Evolutionary conservation across 2,797 vertebrate species (phyloP).

Genomic region (Linurgus olivaceus): DNA sequence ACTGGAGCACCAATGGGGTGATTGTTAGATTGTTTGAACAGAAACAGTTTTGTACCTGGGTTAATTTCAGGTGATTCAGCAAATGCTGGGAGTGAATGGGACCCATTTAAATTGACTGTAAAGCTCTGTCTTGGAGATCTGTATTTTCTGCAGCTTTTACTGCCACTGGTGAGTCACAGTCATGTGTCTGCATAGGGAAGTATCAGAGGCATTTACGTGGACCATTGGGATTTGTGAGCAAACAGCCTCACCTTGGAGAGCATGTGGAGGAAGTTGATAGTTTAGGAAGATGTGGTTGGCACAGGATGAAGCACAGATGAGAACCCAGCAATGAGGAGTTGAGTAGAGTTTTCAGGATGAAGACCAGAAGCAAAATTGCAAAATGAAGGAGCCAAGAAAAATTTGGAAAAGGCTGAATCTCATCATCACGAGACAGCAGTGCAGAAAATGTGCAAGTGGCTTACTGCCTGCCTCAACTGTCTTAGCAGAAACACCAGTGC

Average conservation of each 20-base stretch:
- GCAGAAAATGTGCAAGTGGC: background rate
- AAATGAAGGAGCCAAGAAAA: background rate
- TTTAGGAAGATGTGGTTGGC: background rate
- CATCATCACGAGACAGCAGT: background rate
- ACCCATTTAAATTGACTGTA: background rate
- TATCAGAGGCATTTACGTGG: background rate
- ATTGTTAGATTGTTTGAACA: background rate
- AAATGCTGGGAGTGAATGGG: background rate
- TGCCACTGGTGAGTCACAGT: background rate
- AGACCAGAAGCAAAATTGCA: background rate
- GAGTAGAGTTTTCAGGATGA: background rate
- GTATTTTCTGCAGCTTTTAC: background rate
- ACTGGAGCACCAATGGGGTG: background rate
- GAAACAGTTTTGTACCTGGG: background rate
- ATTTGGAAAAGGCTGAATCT: background rate
- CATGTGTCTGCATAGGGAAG: background rate
- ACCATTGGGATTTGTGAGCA: background rate
- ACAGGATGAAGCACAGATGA: background rate
- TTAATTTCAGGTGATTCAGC: background rate
- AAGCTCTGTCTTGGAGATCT: background rate
- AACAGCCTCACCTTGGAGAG: background rate
- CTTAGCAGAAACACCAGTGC: background rate
- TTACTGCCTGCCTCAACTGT: background rate
- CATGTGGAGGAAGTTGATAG: background rate
- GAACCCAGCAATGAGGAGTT: background rate